Base-by-base conservation (phyloP, 2,888 invertebrate species). In the Sialis fuliginosa region DNA sequence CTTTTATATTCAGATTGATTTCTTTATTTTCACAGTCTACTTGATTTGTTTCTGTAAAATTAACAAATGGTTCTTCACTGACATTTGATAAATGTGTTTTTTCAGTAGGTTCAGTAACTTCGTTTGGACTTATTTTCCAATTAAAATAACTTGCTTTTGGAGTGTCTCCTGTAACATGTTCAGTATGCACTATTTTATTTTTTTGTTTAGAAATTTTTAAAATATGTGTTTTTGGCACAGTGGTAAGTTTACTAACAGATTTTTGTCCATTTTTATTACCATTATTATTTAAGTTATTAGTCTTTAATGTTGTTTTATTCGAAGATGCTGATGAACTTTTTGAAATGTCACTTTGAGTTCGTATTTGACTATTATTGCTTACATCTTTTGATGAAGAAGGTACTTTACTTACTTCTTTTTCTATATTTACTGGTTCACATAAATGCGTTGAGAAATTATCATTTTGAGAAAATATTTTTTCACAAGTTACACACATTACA, bases 401-500 rank as follows among this genome's bases (percentile, higher is more conserved):
- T n/a, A n/a, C n/a, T n/a, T n/a, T n/a, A n/a, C n/a, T n/a, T n/a
- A n/a, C 44, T 50, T 53, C 56, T 40, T 58, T 49, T n/a, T 35
- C 10, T 6, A 5, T n/a, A 43, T 33, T 43, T 9, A 43, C 7
- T n/a, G n/a, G n/a, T 45, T 55, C 56, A 57, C 86, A 87, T 58
- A 75, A 74, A 60, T 87, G 87, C 56, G 77, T 75, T 52, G 77
- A 78, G 65, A 84, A 86, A 60, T 81, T 77, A 61, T 83, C 82
- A 54, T 77, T 73, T 58, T 82, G 82, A 52, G 74, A 75, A 62
- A 85, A 87, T 35, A 83, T 76, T 60, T 79, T 77, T 62, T 85
- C 82, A 66, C 87, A 88, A 35, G 72, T 75, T 66, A 86, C 85
- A 60, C 88, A 88, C 69, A 85, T 79, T 51, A 87, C 67, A 63